Conservation (phyloP, 2,888 invertebrate genomes). For the Megastigmus dorsalis region DNA sequence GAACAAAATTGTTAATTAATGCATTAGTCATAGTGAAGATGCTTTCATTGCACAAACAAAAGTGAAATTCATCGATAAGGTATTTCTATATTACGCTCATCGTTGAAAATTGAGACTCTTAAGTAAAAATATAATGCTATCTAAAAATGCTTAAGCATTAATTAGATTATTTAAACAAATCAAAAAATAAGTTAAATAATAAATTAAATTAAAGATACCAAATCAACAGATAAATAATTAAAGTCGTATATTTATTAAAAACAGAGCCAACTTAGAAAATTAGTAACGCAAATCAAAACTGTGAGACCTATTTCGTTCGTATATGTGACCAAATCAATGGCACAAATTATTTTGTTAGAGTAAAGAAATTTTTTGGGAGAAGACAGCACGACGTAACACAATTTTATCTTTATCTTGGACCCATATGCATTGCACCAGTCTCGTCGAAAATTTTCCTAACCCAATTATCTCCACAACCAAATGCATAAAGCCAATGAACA, state of each 20-base stretch:
- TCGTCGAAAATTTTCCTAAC: conserved; percentile 16
- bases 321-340: not conserved
- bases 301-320: conserved; percentile 5
- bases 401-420: conserved; percentile 71
- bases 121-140: conserved; percentile 52
- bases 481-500: conserved; percentile 10
- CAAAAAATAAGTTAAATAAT: not conserved
- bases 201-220: not conserved
- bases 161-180: not conserved
- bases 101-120: not conserved
- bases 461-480: not conserved
- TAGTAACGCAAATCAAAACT: not conserved
- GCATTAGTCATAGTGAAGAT: conserved; percentile 1
- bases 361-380: conserved; percentile 55
- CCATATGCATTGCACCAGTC: conserved; percentile 61
- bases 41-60: conserved; percentile 5
- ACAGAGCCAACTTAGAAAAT: conserved; percentile 41
- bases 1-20: not conserved
- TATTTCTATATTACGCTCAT: not conserved
- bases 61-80: conserved; percentile 1
- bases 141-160: conserved; percentile 18
- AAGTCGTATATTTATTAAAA: too few species aligned
- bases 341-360: not conserved
- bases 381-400: conserved; percentile 70
- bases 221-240: not conserved